A percentile compares a stretch with the other conserved stretches of the same genome.
These are phyloP conservation scores for Anguilla japonica DNA, from an alignment of 2,113 vertebrate species.

Conservation along the genomic window DNA sequence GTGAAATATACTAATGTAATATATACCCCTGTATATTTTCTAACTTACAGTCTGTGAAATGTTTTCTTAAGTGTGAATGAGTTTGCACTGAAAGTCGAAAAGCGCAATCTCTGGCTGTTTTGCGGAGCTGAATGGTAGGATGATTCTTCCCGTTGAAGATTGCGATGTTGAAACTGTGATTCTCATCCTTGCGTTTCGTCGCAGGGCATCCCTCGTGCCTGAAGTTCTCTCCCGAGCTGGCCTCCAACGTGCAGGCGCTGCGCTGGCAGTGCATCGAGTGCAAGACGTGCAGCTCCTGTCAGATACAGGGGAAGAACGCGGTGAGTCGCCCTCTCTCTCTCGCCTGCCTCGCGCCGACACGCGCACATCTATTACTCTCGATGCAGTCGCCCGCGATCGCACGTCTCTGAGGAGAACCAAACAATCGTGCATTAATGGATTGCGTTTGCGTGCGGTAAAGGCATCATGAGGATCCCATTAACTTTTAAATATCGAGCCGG, in stretches of 20 bases:
- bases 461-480: background rate
- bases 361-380: background rate
- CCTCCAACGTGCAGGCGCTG: conserved; percentile 94
- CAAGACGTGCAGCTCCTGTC: conserved; percentile 97
- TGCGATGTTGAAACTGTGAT: background rate
- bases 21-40: background rate
- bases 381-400: background rate
- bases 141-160: background rate
- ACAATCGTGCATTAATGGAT: background rate
- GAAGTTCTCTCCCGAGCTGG: conserved; percentile 96
- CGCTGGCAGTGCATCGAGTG: conserved; percentile 98
- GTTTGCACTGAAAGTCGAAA: background rate
- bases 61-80: background rate
- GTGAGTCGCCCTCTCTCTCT: conserved; percentile 74
- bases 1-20: conserved; percentile 8
- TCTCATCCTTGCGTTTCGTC: conserved; percentile 40
- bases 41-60: background rate
- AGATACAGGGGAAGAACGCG: conserved; percentile 97
- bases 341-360: background rate
- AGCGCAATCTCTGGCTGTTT: background rate
- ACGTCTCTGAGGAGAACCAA: background rate
- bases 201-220: conserved; percentile 96
- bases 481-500: background rate
- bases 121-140: no score
- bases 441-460: background rate